Base-by-base conservation (phyloP, 1,140 invertebrate genomes). In the Diorhabda carinulata region DNA sequence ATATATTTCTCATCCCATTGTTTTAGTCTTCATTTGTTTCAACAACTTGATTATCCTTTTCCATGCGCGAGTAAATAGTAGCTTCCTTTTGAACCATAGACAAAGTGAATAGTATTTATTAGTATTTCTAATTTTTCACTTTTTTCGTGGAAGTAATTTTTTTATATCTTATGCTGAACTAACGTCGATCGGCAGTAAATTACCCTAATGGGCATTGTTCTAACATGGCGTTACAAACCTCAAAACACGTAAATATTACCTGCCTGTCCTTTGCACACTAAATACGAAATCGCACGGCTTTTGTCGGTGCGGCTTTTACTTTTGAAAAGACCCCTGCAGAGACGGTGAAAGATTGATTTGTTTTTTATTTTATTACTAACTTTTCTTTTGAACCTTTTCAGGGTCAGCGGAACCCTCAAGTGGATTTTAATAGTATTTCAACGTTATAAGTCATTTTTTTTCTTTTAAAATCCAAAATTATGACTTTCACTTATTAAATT, bases 301-400 rank as follows among this genome's bases (percentile, higher is more conserved):
- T 77, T 77, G 76, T 77, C 76, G 76, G 76, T 72, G 62, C 40
- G 64, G 40, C 65, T 64, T 65, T 43, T 57, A 65, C 58, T 57
- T 70, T 70, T 64, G 70, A 25, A 25, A 25, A 25, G 25, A 63
- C 64, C 74, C 76, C 74, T 73, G 70, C 66, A 45, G 75, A 70
- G 73, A 71, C 69, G 75, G 68, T 76, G 76, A 78, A 73, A 75
- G 76, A 78, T 78, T 78, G 76, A 78, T 78, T 75, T 73, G 75
- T 70, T 73, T 74, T 74, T 70, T 67, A 67, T 72, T 69, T 75
- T 76, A 72, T 75, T 75, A 45, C 65, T 7, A 57, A 45, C 41
- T 41, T 64, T 41, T 52, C n/a, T 8, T 52, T 6, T 52, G n/a
- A 6, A 52, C n/a, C 47, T 52, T 52, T 52, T 52, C 6, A n/a